Percentiles rank a stretch among this genome's conserved stretches.
These are phyloP conservation scores for Tapera naevia DNA, from an alignment of 2,797 vertebrate species.

Conservation along the genomic window DNA sequence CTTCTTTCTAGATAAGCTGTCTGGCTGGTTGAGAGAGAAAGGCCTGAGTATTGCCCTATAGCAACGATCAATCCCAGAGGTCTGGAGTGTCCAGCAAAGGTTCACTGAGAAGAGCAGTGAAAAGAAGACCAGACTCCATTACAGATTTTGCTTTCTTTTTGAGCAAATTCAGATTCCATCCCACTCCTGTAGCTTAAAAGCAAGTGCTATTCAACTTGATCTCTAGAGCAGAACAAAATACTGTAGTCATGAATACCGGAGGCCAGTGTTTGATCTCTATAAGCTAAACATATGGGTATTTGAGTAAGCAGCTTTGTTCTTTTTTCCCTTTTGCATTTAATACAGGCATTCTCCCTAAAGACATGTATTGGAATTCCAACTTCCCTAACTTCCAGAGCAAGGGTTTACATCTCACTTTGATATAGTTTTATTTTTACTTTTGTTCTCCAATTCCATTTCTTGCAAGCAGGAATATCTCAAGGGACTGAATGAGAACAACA, in stretches of 20 bases:
- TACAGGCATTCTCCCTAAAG: neutral
- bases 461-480: neutral
- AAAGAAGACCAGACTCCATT: neutral
- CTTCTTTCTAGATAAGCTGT: neutral
- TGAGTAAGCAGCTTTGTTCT: neutral
- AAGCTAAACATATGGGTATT: neutral
- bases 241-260: neutral
- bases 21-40: neutral
- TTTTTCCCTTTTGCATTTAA: neutral
- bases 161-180: neutral
- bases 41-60: rapidly evolving
- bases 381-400: neutral
- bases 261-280: neutral
- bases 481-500: neutral
- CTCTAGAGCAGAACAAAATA: neutral
- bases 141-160: neutral
- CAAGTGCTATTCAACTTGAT: neutral
- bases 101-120: neutral
- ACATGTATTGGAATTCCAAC: neutral
- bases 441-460: neutral
- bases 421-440: neutral
- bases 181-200: neutral
- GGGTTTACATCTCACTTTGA: neutral
- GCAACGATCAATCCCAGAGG: neutral
- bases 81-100: neutral